Conservation (phyloP, 2,113 vertebrate genomes). For the Hucho hucho region DNA sequence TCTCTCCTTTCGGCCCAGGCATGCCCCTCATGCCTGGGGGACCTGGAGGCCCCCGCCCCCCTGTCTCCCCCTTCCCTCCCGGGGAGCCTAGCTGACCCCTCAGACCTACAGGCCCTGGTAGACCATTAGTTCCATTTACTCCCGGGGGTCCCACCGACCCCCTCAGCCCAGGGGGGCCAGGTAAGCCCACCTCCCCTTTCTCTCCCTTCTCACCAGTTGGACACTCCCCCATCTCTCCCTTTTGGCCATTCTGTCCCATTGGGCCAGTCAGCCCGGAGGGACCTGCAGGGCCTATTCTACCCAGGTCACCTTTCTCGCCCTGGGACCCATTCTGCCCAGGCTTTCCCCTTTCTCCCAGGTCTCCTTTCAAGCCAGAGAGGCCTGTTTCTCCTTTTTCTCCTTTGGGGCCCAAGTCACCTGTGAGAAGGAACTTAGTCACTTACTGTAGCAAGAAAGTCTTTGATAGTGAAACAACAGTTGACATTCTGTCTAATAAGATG, state of each 20-base stretch:
- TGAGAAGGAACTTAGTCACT: conserved; percentile 2
- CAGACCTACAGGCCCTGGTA: conserved; percentile 57
- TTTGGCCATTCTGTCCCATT: conserved; percentile 84
- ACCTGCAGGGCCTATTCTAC: conserved; percentile 62
- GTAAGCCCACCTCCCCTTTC: conserved; percentile 73
- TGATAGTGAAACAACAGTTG: background rate
- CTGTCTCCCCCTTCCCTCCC: conserved; percentile 80
- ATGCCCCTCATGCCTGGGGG: conserved; percentile 79
- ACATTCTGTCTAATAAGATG: background rate
- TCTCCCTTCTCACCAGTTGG: conserved; percentile 71
- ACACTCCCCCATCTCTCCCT: conserved; percentile 74
- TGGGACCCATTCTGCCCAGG: conserved; percentile 83
- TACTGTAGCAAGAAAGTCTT: background rate
- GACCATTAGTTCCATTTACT: conserved; percentile 36
- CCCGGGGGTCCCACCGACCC: conserved; percentile 71
- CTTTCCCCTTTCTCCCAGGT: conserved; percentile 86
- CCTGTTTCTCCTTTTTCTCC: conserved; percentile 84
- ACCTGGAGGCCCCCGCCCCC: conserved; percentile 73
- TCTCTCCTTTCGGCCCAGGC: conserved; percentile 77
- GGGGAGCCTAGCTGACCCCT: conserved; percentile 61
- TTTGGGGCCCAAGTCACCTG: conserved; percentile 83
- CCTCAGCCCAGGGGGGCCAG: conserved; percentile 74
- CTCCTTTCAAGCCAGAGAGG: conserved; percentile 80
- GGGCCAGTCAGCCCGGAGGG: conserved; percentile 72
- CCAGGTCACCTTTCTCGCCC: conserved; percentile 78